Percentiles rank a stretch among this genome's conserved stretches.
Conservation (phyloP, 2,113 vertebrate species). For the Dasyornis broadbenti region DNA sequence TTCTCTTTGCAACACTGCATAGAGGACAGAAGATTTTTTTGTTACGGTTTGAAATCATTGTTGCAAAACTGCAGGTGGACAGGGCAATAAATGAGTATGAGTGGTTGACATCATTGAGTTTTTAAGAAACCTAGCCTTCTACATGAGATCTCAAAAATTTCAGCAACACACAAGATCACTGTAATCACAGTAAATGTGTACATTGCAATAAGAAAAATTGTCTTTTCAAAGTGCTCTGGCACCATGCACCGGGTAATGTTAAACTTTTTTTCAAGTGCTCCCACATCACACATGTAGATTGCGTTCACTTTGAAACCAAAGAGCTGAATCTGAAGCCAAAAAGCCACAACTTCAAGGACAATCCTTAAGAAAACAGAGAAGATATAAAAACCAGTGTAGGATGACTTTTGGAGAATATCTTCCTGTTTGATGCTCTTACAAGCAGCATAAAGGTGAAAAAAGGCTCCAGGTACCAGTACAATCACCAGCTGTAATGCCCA, state of each 20-base stretch:
- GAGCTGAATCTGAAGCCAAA: slow-evolving; percentile 88
- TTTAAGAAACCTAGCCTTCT: slow-evolving; percentile 78
- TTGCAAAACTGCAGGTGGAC: neutral
- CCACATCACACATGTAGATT: slow-evolving; percentile 79
- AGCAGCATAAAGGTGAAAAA: slow-evolving; percentile 84
- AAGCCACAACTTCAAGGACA: slow-evolving; percentile 81
- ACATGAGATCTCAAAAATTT: slow-evolving; percentile 86
- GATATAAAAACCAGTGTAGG: slow-evolving; percentile 81
- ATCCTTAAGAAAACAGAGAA: slow-evolving; percentile 85
- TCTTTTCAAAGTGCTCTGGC: slow-evolving; percentile 90
- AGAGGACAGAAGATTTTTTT: slow-evolving; percentile 18
- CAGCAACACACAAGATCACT: slow-evolving; percentile 77
- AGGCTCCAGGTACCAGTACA: slow-evolving; percentile 81
- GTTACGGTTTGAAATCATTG: neutral
- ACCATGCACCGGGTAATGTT: slow-evolving; percentile 82
- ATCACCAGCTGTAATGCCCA: slow-evolving; percentile 84
- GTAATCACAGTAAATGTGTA: slow-evolving; percentile 88
- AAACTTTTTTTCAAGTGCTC: slow-evolving; percentile 73
- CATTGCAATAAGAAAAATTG: slow-evolving; percentile 88
- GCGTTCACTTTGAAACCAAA: slow-evolving; percentile 83
- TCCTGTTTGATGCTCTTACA: slow-evolving; percentile 86
- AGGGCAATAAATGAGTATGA: neutral
- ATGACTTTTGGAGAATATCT: slow-evolving; percentile 80
- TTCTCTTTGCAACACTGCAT: slow-evolving; percentile 5
- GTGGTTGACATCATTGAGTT: slow-evolving; percentile 61